Evolutionary conservation across 2,113 vertebrate species (phyloP).

Genomic region (Dolichotis patagonum): DNA sequence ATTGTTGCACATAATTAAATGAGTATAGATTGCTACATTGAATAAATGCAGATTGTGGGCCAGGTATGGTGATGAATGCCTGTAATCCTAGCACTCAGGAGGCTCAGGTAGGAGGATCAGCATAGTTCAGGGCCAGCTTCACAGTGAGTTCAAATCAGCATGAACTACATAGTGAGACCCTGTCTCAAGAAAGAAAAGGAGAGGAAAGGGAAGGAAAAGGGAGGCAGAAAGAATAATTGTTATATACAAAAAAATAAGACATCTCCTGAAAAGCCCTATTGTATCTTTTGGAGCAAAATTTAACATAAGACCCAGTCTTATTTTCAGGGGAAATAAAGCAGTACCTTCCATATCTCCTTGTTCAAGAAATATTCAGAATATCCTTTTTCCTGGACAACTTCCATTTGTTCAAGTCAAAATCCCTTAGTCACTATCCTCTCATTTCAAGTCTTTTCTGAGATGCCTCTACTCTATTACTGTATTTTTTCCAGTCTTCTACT

Average conservation of each 20-base stretch:
- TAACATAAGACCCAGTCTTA: not conserved
- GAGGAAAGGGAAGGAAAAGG: too few species aligned
- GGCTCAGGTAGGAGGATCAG: not conserved
- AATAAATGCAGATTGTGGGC: not conserved
- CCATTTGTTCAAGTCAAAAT: not conserved
- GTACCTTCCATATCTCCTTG: not conserved
- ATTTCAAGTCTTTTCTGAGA: not conserved
- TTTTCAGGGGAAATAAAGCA: not conserved
- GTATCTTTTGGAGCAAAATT: not conserved
- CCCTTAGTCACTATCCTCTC: not conserved
- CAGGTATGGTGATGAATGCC: not conserved
- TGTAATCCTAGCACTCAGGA: not conserved
- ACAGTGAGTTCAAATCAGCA: not conserved
- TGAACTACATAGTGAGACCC: not conserved
- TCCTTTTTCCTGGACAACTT: constrained; percentile 41
- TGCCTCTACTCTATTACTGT: not conserved
- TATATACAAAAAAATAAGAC: not conserved
- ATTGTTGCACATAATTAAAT: not conserved
- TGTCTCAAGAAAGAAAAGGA: not conserved
- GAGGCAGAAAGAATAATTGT: too few species aligned
- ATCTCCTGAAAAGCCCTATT: not conserved
- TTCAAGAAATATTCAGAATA: constrained; percentile 41
- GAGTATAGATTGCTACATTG: not conserved
- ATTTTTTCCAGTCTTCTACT: not conserved
- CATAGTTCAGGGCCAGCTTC: not conserved